Percentiles rank a stretch among this genome's conserved stretches.
Conservation (phyloP, 1,140 invertebrate species). For the Heliconius melpomene region DNA sequence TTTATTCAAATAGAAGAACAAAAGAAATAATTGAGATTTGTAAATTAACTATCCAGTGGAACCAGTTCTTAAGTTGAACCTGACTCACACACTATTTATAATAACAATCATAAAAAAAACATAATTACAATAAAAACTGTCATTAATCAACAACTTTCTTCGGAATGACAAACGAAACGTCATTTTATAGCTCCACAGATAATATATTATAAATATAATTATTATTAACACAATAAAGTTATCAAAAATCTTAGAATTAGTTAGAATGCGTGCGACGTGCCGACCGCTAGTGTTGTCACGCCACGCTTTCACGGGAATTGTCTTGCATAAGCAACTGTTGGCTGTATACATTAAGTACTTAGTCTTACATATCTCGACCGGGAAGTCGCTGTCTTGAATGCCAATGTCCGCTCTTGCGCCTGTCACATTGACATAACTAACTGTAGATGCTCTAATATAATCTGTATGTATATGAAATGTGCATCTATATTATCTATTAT, state of each 20-base stretch:
- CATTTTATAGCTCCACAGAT: neutral
- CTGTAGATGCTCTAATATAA: neutral
- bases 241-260: conserved; percentile 1
- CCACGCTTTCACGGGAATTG: conserved; percentile 42
- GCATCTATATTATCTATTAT: too few species aligned
- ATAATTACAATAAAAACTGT: neutral
- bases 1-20: too few species aligned
- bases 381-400: conserved; percentile 36
- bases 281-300: conserved; percentile 24
- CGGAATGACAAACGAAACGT: neutral
- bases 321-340: conserved; percentile 31
- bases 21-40: too few species aligned
- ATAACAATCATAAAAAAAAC: neutral
- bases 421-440: conserved; percentile 15
- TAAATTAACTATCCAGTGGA: too few species aligned
- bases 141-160: neutral
- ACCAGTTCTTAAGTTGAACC: too few species aligned
- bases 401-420: conserved; percentile 27
- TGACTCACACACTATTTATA: neutral
- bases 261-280: conserved; percentile 11
- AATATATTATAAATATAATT: neutral
- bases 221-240: conserved; percentile 4
- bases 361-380: conserved; percentile 25
- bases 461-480: neutral
- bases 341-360: neutral